A percentile compares a stretch with the other conserved stretches of the same genome.
phyloP scores from a whole-genome alignment of 2,113 vertebrate species.

The Lepidothrix coronata region DNA sequence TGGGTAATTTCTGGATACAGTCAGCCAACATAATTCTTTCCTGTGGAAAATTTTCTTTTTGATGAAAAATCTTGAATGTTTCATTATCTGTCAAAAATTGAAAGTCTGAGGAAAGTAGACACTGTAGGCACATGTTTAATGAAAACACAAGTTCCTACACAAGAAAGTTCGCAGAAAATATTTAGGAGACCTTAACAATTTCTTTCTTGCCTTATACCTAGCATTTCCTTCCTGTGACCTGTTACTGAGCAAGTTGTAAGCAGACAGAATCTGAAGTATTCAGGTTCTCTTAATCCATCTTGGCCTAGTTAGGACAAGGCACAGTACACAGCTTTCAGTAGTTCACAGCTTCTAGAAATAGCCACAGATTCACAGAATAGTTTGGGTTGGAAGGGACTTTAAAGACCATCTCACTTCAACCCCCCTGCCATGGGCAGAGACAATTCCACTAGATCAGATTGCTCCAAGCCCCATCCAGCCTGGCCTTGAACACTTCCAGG shows the following conservation, averaged over 20 bases:
- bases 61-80: not conserved
- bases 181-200: not conserved
- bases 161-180: not conserved
- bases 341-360: not conserved
- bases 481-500: not conserved
- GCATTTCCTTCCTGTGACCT: not conserved
- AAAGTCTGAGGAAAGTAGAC: not conserved
- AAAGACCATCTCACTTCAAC: not conserved
- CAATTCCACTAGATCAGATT: not conserved
- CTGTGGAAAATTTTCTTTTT: not conserved
- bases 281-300: not conserved
- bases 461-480: no score
- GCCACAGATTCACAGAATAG: not conserved
- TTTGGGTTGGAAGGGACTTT: not conserved
- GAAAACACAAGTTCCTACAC: not conserved
- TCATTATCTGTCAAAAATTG: not conserved
- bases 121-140: not conserved
- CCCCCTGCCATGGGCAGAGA: rapidly evolving
- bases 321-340: not conserved
- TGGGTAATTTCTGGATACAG: not conserved
- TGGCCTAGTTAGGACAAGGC: not conserved
- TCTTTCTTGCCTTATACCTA: not conserved
- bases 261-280: not conserved
- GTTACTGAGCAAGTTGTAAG: not conserved
- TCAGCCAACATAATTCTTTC: not conserved